Conservation (phyloP, 2,888 invertebrate species). For the Leptopilina syphax region DNA sequence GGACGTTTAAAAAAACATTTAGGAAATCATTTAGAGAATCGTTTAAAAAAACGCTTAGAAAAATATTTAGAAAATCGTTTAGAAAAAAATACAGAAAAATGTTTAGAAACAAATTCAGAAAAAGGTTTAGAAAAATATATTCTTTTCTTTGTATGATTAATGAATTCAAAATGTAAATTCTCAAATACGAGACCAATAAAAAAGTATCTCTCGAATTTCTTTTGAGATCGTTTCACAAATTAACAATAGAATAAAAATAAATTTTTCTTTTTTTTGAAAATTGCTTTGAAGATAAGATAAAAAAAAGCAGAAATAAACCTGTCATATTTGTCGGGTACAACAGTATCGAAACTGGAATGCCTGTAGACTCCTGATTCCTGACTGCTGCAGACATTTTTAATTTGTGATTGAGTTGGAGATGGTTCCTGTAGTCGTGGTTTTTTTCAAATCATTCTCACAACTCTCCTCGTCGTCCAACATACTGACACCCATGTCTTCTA, state of each 20-base stretch:
- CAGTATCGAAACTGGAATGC: constrained; percentile 60
- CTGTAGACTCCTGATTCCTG: constrained; percentile 60
- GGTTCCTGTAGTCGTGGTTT: constrained; percentile 72
- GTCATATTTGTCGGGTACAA: constrained; percentile 64
- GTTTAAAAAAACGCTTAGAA: not conserved
- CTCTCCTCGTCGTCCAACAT: constrained; percentile 79
- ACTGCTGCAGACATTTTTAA: constrained; percentile 56
- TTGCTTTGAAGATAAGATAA: too few relatives aligned
- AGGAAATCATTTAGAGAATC: too few relatives aligned
- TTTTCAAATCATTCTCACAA: constrained; percentile 70
- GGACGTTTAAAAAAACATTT: too few relatives aligned
- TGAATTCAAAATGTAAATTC: not conserved
- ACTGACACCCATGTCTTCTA: constrained; percentile 81
- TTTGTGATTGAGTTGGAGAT: constrained; percentile 60
- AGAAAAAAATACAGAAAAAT: too few relatives aligned
- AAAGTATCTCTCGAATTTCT: not conserved
- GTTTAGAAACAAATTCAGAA: too few relatives aligned
- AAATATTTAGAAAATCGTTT: not conserved
- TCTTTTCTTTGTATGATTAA: too few relatives aligned
- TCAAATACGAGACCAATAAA: not conserved
- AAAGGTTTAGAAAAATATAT: too few relatives aligned
- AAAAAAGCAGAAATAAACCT: constrained; percentile 5
- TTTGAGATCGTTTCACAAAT: not conserved
- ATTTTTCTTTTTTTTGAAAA: too few relatives aligned
- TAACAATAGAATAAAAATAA: not conserved